Conservation (phyloP, 2,888 invertebrate species). For the Drosophila barbarae region DNA sequence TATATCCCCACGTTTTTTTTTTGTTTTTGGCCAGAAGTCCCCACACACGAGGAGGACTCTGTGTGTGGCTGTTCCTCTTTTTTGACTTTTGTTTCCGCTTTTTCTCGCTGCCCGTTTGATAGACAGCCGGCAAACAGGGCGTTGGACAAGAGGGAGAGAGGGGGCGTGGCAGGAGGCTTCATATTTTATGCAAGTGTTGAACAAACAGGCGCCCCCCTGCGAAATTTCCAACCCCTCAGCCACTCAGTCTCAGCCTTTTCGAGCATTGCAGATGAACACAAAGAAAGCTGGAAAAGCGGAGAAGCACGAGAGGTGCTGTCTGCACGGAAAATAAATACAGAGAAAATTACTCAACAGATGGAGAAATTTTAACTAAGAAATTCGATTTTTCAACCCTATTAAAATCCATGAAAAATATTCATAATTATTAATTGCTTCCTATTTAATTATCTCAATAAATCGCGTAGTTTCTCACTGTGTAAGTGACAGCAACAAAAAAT, state of each 20-base stretch:
- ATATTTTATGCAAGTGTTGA: constrained; percentile 69
- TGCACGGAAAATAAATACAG: constrained; percentile 12
- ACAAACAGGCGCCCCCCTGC: constrained; percentile 25
- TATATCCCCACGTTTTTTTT: constrained; percentile 13
- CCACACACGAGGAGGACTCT: constrained; percentile 34
- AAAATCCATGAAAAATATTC: background rate
- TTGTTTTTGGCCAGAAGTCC: constrained; percentile 31
- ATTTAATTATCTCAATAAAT: too few species aligned
- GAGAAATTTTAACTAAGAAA: background rate
- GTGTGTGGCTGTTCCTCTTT: constrained; percentile 38
- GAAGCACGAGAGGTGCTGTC: constrained; percentile 5
- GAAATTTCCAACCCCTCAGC: constrained; percentile 12
- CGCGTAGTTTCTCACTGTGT: background rate
- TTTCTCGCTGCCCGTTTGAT: constrained; percentile 48
- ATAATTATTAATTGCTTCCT: background rate
- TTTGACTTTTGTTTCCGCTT: constrained; percentile 69
- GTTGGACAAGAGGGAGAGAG: constrained; percentile 26
- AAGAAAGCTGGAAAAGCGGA: constrained; percentile 11
- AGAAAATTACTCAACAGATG: background rate
- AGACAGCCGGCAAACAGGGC: constrained; percentile 65
- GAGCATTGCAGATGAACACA: constrained; percentile 23
- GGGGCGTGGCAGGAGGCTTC: constrained; percentile 49
- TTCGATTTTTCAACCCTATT: background rate
- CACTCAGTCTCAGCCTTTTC: constrained; percentile 21
- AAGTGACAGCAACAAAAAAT: constrained; percentile 48